Percentiles rank a stretch among this genome's conserved stretches.
Evolutionary conservation across 2,113 vertebrate genomes (phyloP).

Genomic region (Pantherophis guttatus): DNA sequence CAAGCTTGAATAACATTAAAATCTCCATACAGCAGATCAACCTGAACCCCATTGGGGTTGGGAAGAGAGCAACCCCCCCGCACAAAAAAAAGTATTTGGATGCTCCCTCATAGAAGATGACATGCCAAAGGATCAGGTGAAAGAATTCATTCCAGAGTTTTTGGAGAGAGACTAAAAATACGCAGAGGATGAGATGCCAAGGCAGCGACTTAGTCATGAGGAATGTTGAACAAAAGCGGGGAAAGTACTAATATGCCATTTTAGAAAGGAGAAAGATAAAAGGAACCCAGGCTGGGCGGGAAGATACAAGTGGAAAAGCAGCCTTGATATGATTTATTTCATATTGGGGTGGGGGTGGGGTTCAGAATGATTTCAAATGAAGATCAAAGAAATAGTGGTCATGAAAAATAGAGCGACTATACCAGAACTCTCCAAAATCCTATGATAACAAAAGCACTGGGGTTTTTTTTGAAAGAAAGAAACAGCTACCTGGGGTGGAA

Average conservation of each 20-base stretch:
- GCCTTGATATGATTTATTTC: not conserved
- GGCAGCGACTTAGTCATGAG: slow-evolving; percentile 26
- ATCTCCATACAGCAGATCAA: not conserved
- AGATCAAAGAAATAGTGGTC: slow-evolving; percentile 10
- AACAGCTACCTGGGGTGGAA: not conserved
- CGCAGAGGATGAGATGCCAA: slow-evolving; percentile 32
- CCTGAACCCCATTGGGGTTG: not conserved
- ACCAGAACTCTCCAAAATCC: not conserved
- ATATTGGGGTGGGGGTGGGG: not conserved
- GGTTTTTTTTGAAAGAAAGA: not conserved
- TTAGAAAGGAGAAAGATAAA: not conserved
- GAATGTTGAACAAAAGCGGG: slow-evolving; percentile 42
- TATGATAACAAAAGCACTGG: not conserved
- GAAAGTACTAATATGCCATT: not conserved
- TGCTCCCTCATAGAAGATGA: not conserved
- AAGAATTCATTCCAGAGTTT: slow-evolving; percentile 47
- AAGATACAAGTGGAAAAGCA: not conserved
- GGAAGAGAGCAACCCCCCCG: not conserved
- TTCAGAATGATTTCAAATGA: slow-evolving; percentile 7
- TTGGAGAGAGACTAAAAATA: slow-evolving; percentile 55
- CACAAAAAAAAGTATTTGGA: slow-evolving; percentile 1
- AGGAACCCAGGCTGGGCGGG: not conserved
- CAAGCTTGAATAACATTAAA: not conserved
- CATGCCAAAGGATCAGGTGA: slow-evolving; percentile 6
- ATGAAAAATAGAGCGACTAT: not conserved